Conservation (phyloP, 1,140 invertebrate species). For the Babylonia areolata region DNA sequence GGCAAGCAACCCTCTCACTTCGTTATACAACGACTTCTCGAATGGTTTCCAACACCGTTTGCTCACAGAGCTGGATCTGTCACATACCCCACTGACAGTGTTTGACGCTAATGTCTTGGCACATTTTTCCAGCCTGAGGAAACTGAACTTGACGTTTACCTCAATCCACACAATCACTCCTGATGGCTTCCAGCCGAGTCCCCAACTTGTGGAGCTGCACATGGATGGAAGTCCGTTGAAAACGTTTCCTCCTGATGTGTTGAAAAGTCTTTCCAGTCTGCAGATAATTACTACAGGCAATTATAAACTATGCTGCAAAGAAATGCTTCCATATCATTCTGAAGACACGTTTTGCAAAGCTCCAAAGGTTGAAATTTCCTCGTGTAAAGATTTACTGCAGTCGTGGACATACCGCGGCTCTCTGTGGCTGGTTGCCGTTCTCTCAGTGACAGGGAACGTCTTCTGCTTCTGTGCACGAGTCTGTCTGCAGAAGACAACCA, state of each 20-base stretch:
- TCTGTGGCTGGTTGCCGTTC: slow-evolving; percentile 53
- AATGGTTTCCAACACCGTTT: neutral
- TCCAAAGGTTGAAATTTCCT: slow-evolving; percentile 52
- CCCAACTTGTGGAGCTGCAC: neutral
- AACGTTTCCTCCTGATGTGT: neutral
- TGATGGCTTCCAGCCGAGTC: neutral
- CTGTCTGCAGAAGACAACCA: neutral
- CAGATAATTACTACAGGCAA: neutral
- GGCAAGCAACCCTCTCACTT: neutral
- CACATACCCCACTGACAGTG: neutral
- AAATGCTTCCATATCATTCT: neutral
- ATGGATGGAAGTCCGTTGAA: neutral
- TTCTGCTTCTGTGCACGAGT: slow-evolving; percentile 38
- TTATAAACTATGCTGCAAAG: neutral
- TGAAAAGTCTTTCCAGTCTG: neutral
- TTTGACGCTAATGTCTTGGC: slow-evolving; percentile 19
- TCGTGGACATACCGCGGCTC: slow-evolving; percentile 31
- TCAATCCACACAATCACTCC: neutral
- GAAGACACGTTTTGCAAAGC: slow-evolving; percentile 41
- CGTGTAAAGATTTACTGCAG: slow-evolving; percentile 53
- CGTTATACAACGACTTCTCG: neutral
- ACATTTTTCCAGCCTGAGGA: neutral
- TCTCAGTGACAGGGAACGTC: slow-evolving; percentile 54
- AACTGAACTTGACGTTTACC: neutral
- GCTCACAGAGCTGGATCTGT: slow-evolving; percentile 2